Evolutionary conservation across 2,113 vertebrate species (phyloP).

Genomic region (Leuciscus idus): DNA sequence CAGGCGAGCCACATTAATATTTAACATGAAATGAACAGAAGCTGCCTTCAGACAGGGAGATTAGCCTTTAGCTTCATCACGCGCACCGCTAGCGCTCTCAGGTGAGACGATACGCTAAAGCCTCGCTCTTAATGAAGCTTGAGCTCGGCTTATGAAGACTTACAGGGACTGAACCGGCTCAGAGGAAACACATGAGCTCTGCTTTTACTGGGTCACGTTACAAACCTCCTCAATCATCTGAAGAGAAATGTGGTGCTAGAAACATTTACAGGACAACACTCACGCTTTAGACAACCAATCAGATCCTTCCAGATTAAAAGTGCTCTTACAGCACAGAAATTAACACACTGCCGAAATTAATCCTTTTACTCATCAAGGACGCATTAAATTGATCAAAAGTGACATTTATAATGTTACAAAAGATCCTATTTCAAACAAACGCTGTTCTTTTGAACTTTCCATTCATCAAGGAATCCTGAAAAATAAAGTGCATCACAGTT

Average conservation of each 20-base stretch:
- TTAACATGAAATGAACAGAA: constrained; percentile 46
- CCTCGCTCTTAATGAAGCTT: neutral
- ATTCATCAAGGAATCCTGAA: too few relatives aligned
- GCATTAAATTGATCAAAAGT: neutral
- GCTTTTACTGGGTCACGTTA: too few relatives aligned
- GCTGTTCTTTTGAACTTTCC: too few relatives aligned
- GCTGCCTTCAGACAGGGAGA: constrained; percentile 35
- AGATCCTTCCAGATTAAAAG: too few relatives aligned
- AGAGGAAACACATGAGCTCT: too few relatives aligned
- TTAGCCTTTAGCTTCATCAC: constrained; percentile 29
- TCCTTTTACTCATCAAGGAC: neutral
- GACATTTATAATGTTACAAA: too few relatives aligned
- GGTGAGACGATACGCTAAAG: constrained; percentile 11
- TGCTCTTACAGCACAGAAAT: too few relatives aligned
- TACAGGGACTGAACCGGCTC: neutral
- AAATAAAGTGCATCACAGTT: too few relatives aligned
- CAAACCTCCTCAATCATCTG: too few relatives aligned
- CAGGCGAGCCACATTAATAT: constrained; percentile 45
- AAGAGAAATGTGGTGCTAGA: too few relatives aligned
- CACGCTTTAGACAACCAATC: neutral
- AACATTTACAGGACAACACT: neutral
- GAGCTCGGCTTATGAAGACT: constrained; percentile 23
- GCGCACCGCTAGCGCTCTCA: neutral
- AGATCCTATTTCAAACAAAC: too few relatives aligned
- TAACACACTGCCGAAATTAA: too few relatives aligned